Evolutionary conservation across 2,888 invertebrate genomes (phyloP), one percentile per base, ranked within the genome.

Genomic region (Melanchra persicariae): DNA sequence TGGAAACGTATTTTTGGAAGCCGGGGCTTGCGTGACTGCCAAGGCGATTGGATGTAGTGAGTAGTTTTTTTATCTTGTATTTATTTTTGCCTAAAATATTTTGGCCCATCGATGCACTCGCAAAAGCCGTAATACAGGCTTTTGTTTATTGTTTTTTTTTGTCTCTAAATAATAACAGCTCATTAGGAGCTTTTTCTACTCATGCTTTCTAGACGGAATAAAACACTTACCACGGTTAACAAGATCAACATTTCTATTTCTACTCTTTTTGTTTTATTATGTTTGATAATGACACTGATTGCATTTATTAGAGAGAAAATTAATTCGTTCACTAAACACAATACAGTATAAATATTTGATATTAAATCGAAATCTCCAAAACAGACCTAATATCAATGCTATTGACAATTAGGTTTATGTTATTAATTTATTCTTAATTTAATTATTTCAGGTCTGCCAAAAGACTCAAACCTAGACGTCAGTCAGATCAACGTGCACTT

Each of bases 401-500:
- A 43, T 24, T 24, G 24, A 60, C 30, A 30, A 30, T 30, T 30
- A 3, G 17, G 1, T 34, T 17, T 24, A 7, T 15, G n/a, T n/a
- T n/a, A n/a, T n/a, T n/a, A n/a, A n/a, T n/a, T 6, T 5, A 30
- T 30, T 2, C 30, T 3, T 69, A 24, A 26, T 30, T 34, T 26
- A 1, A 34, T 37, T 0, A 30, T 77, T 70, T 19, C 78, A 76
- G 75, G 77, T 54, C 34, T 45, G 7, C 24, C 58, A 12, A 60
- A 22, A 47, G 24, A 49, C n/a, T 12, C 17, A 6, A n/a, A 30
- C 30, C 24, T 40, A 6, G 60, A 79, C 10, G 70, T 79, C 43
- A 70, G 62, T 24, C 6, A 24, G 9, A 78, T 57, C 30, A 7
- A 26, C 7, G 73, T 77, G 17, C 51, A 72, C 51, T 78, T 78